phyloP scores from a whole-genome alignment of 2,113 vertebrate species.

The Campylomormyrus tamandua region DNA sequence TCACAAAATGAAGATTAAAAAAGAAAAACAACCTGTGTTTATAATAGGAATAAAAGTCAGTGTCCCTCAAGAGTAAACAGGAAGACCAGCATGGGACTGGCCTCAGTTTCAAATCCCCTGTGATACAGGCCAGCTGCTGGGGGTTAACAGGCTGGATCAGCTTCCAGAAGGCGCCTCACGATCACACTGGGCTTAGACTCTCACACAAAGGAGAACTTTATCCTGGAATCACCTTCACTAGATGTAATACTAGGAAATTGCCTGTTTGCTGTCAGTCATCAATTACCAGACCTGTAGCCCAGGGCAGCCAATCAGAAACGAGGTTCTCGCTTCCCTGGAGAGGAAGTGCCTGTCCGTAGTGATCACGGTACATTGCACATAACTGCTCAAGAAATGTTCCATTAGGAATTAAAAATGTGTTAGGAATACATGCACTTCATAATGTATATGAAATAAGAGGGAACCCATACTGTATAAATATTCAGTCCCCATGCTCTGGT shows the following conservation, averaged over 20 bases:
- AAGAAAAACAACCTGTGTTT: neutral
- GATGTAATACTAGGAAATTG: neutral
- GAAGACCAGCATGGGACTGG: neutral
- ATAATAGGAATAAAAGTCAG: neutral
- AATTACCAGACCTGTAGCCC: neutral
- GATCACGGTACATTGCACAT: neutral
- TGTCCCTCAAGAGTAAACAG: constrained; percentile 1
- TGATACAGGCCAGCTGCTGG: neutral
- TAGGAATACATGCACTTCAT: neutral
- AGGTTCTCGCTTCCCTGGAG: neutral
- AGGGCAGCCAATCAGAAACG: neutral
- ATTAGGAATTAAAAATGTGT: neutral
- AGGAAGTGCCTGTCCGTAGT: neutral
- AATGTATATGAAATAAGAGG: neutral
- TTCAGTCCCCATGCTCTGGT: neutral
- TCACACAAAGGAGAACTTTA: neutral
- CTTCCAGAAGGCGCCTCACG: neutral
- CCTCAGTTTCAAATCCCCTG: neutral
- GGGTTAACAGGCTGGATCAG: neutral
- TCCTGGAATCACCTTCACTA: neutral
- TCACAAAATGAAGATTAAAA: neutral
- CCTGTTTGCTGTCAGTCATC: neutral
- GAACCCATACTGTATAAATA: neutral
- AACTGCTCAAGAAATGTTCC: neutral
- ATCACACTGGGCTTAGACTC: neutral